Conservation (phyloP, 2,888 invertebrate species). For the Drosophila paucipuncta region DNA sequence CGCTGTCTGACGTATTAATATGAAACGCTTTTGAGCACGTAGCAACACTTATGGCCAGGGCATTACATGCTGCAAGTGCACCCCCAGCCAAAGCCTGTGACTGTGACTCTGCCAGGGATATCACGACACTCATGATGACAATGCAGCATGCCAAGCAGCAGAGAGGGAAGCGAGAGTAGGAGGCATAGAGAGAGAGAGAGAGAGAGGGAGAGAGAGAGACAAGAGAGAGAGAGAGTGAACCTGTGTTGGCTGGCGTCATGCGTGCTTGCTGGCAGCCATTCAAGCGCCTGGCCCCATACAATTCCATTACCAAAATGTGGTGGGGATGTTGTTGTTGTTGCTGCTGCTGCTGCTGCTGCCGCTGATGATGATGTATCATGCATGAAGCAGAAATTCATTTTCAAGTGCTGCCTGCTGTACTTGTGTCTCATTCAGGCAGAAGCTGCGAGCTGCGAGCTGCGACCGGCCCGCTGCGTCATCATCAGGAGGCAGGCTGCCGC, state of each 20-base stretch:
- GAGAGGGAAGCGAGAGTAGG: conserved; percentile 4
- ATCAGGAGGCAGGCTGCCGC: conserved; percentile 37
- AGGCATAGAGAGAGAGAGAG: neutral
- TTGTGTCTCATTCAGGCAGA: conserved; percentile 61
- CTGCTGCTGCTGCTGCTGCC: conserved; percentile 26
- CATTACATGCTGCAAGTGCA: conserved; percentile 74
- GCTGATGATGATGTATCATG: conserved; percentile 78
- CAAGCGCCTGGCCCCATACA: conserved; percentile 65
- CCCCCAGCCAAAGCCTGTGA: conserved; percentile 24
- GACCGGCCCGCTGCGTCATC: conserved; percentile 44
- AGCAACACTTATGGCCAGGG: conserved; percentile 82
- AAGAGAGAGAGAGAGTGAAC: conserved; percentile 7
- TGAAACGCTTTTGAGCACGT: conserved; percentile 83
- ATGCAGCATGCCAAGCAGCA: conserved; percentile 43
- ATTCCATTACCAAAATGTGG: conserved; percentile 78
- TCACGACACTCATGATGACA: conserved; percentile 73
- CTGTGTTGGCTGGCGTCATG: conserved; percentile 50
- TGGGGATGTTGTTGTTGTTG: conserved; percentile 38
- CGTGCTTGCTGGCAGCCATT: conserved; percentile 70
- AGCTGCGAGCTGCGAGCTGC: conserved; percentile 38
- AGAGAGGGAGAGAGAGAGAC: conserved; percentile 3
- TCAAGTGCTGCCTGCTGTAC: conserved; percentile 70
- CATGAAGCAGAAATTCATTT: conserved; percentile 82
- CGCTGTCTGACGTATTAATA: conserved; percentile 78
- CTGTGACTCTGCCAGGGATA: conserved; percentile 61